Conservation (phyloP, 2,888 invertebrate genomes). For the Slavum lentiscoides region DNA sequence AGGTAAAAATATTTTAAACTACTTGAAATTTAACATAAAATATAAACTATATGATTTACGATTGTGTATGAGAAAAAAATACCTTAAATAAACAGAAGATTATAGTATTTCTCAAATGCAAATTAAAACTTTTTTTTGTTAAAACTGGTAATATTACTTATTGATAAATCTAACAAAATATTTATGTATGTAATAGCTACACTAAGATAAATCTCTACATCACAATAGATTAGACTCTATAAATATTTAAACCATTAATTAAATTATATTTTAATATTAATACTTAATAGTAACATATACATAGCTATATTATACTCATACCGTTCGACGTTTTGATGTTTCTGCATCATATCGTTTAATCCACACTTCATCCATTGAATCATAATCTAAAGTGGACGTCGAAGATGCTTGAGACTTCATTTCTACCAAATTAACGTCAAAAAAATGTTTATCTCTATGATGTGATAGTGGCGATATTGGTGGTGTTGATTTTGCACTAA, state of each 20-base stretch:
- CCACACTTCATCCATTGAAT: conserved; percentile 72
- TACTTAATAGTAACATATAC: background rate
- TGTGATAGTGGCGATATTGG: conserved; percentile 61
- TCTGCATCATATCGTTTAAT: conserved; percentile 63
- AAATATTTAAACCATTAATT: background rate
- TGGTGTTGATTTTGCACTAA: conserved; percentile 54
- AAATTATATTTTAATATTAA: background rate
- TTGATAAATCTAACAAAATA: too few relatives aligned
- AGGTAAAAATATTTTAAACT: too few relatives aligned
- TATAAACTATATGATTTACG: too few relatives aligned
- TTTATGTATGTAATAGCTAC: too few relatives aligned
- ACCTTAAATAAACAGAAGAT: too few relatives aligned
- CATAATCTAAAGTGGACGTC: conserved; percentile 65
- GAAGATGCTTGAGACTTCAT: conserved; percentile 76
- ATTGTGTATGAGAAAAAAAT: too few relatives aligned
- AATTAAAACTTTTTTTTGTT: too few relatives aligned
- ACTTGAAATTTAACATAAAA: too few relatives aligned
- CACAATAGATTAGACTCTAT: background rate
- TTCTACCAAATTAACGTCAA: conserved; percentile 79
- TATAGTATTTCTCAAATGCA: too few relatives aligned
- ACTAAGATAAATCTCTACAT: background rate
- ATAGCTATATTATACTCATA: conserved; percentile 32
- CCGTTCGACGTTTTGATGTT: conserved; percentile 54
- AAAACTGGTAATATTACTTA: too few relatives aligned
- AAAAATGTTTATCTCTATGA: conserved; percentile 78